Percentiles rank a stretch among this genome's conserved stretches.
Evolutionary conservation across 2,797 vertebrate species (phyloP).

Genomic region (Cottoperca gobio): DNA sequence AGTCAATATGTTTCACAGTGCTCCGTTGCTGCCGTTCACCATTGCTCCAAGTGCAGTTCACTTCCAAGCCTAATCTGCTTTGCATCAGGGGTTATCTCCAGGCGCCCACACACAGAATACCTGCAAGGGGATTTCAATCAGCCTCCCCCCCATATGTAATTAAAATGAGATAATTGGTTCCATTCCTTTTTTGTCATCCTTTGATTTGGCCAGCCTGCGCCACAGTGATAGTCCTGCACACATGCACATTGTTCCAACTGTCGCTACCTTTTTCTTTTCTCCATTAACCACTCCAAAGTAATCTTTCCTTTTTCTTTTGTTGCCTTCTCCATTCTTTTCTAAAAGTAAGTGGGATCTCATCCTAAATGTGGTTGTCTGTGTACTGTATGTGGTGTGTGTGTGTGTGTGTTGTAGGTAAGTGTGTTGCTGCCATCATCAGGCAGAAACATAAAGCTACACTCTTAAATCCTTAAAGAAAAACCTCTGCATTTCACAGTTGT

Average conservation of each 20-base stretch:
- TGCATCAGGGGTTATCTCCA: slow-evolving; percentile 81
- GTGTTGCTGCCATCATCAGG: slow-evolving; percentile 88
- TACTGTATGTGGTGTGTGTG: slow-evolving; percentile 43
- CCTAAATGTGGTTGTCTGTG: slow-evolving; percentile 62
- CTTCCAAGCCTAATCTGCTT: slow-evolving; percentile 74
- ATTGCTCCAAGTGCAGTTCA: slow-evolving; percentile 55
- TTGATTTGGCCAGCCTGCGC: slow-evolving; percentile 48
- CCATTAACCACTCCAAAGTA: slow-evolving; percentile 74
- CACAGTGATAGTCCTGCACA: slow-evolving; percentile 26
- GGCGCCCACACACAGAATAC: slow-evolving; percentile 69
- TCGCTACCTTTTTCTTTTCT: slow-evolving; percentile 57
- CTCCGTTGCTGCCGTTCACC: slow-evolving; percentile 54
- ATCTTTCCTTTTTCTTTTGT: slow-evolving; percentile 77
- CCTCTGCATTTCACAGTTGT: slow-evolving; percentile 16
- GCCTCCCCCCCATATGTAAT: slow-evolving; percentile 75
- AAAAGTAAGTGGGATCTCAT: slow-evolving; percentile 80
- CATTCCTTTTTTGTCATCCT: slow-evolving; percentile 67
- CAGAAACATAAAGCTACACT: slow-evolving; percentile 66
- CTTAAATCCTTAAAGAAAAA: background rate
- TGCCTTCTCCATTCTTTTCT: slow-evolving; percentile 77
- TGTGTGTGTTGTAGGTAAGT: slow-evolving; percentile 66
- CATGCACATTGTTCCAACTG: slow-evolving; percentile 50
- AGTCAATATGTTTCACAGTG: slow-evolving; percentile 55
- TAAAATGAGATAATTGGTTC: slow-evolving; percentile 80
- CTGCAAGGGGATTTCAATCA: slow-evolving; percentile 78